A percentile compares a stretch with the other conserved stretches of the same genome.
phyloP scores from a whole-genome alignment of 2,888 invertebrate species.

The Caenorhabditis wallacei region DNA sequence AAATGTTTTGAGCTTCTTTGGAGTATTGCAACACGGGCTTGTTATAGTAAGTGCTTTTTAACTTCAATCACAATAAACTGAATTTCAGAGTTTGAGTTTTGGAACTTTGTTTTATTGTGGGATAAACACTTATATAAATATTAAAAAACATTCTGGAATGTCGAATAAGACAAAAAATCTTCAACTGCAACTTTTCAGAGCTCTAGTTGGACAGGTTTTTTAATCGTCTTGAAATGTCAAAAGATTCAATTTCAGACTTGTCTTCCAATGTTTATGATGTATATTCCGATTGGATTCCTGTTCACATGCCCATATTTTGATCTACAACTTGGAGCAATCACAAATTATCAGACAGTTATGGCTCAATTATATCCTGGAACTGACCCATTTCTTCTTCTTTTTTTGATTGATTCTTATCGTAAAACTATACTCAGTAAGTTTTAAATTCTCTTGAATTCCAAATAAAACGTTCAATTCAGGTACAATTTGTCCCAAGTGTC shows the following conservation, averaged over 20 bases:
- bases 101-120: slow-evolving; percentile 41
- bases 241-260: slow-evolving; percentile 9
- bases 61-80: background rate
- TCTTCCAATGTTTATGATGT: slow-evolving; percentile 53
- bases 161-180: slow-evolving; percentile 16
- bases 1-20: slow-evolving; percentile 27
- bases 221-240: background rate
- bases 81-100: slow-evolving; percentile 20
- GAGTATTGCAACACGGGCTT: slow-evolving; percentile 28
- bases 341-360: slow-evolving; percentile 48
- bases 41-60: slow-evolving; percentile 19
- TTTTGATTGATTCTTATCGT: slow-evolving; percentile 42
- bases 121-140: slow-evolving; percentile 8
- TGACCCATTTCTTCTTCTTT: slow-evolving; percentile 37
- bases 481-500: background rate
- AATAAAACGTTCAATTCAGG: background rate
- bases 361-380: slow-evolving; percentile 50
- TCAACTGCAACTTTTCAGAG: slow-evolving; percentile 45
- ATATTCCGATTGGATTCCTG: slow-evolving; percentile 43
- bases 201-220: slow-evolving; percentile 34
- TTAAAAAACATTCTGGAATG: slow-evolving; percentile 25
- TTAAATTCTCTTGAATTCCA: background rate
- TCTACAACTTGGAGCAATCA: slow-evolving; percentile 43
- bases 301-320: slow-evolving; percentile 43
- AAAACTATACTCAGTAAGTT: slow-evolving; percentile 12